These are phyloP conservation scores for Beroe ovata DNA, from an alignment of 37 sponge, comb jelly and placozoan species.

Conservation along the genomic window DNA sequence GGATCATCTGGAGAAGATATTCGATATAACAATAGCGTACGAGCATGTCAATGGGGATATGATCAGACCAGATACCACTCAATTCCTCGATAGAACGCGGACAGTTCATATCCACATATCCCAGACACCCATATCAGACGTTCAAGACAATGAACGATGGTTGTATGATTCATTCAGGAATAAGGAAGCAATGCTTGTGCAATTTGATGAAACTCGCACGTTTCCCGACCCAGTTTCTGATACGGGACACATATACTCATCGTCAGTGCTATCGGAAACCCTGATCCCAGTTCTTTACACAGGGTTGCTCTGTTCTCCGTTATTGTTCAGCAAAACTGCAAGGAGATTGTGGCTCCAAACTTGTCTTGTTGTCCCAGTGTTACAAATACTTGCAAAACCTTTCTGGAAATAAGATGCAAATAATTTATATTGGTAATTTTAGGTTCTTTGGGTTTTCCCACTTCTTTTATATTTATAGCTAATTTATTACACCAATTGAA, in stretches of 20 bases:
- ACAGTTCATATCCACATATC: conserved; percentile 34
- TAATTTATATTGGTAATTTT: not conserved
- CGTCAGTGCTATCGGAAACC: not conserved
- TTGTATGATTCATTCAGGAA: conserved; percentile 37
- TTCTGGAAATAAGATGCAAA: conserved; percentile 28
- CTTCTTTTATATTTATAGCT: too few relatives aligned
- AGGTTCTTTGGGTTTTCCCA: not conserved
- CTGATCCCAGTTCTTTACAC: conserved; percentile 51
- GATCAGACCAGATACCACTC: conserved; percentile 22
- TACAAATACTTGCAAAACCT: conserved; percentile 55
- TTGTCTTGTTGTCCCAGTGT: conserved; percentile 18
- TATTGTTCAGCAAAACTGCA: not conserved
- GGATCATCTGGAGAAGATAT: conserved; percentile 63
- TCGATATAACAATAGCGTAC: conserved; percentile 59
- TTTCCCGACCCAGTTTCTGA: conserved; percentile 2
- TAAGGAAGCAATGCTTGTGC: conserved; percentile 11
- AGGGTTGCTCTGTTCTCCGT: conserved; percentile 3
- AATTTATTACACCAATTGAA: too few relatives aligned
- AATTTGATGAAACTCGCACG: conserved; percentile 8
- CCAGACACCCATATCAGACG: conserved; percentile 19
- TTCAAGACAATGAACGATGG: not conserved
- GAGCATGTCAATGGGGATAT: not conserved
- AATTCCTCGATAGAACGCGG: conserved; percentile 17
- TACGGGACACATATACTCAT: not conserved
- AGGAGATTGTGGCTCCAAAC: conserved; percentile 40